Evolutionary conservation across 2,113 vertebrate genomes (phyloP).

Genomic region (Agapornis roseicollis): DNA sequence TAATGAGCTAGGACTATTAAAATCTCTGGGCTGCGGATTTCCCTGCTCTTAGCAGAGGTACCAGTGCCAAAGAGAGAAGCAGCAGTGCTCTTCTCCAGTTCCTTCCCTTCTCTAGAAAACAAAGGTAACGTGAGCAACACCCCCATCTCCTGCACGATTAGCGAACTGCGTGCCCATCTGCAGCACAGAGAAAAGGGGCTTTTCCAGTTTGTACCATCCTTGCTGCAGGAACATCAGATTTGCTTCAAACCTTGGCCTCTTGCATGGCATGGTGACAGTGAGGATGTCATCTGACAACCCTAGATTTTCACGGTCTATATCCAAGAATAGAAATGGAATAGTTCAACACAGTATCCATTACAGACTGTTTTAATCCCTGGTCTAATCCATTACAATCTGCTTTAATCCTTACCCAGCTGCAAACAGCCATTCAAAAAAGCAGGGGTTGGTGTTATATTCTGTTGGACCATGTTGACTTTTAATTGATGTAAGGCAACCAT

Average conservation of each 20-base stretch:
- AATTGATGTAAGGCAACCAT: slow-evolving; percentile 50
- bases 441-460: slow-evolving; percentile 22
- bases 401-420: slow-evolving; percentile 50
- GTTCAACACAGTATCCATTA: slow-evolving; percentile 46
- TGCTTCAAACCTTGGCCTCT: neutral
- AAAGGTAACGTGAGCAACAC: slow-evolving; percentile 60
- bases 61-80: neutral
- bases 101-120: neutral
- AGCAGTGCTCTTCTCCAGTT: neutral
- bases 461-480: slow-evolving; percentile 48
- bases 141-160: slow-evolving; percentile 56
- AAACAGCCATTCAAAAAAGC: slow-evolving; percentile 49
- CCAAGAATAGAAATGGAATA: slow-evolving; percentile 33
- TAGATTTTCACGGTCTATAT: neutral
- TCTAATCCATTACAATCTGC: slow-evolving; percentile 61
- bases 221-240: neutral
- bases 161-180: slow-evolving; percentile 40
- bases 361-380: slow-evolving; percentile 44
- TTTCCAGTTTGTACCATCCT: neutral
- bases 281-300: neutral
- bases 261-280: neutral
- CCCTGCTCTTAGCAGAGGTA: neutral
- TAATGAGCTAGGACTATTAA: neutral
- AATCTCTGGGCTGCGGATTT: rapidly evolving
- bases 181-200: neutral